Evolutionary conservation across 2,113 vertebrate species (phyloP).

Genomic region (Pionites leucogaster): DNA sequence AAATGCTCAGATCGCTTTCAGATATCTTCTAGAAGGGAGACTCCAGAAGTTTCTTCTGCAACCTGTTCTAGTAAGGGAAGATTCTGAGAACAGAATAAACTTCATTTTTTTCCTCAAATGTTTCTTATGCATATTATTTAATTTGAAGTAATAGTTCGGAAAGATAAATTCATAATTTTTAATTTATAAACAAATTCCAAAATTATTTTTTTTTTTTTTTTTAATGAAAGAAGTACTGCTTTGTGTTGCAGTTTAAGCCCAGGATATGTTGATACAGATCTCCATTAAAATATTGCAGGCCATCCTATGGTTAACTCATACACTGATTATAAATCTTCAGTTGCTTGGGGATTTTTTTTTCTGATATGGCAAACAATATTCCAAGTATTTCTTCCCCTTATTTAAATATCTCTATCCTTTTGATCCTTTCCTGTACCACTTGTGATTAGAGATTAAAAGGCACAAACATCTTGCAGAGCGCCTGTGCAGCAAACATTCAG

Average conservation of each 20-base stretch:
- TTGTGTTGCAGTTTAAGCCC: not conserved
- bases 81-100: not conserved
- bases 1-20: not conserved
- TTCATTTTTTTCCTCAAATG: not conserved
- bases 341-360: not conserved
- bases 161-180: not conserved
- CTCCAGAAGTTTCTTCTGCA: not conserved
- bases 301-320: not conserved
- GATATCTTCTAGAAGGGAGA: not conserved
- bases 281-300: not conserved
- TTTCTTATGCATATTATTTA: not conserved
- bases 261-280: not conserved
- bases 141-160: not conserved
- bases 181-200: not conserved
- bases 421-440: not conserved
- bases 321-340: not conserved
- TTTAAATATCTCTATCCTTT: not conserved
- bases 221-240: not conserved
- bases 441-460: not conserved
- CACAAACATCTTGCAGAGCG: not conserved
- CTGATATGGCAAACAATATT: not conserved
- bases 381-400: not conserved
- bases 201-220: not conserved
- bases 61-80: not conserved
- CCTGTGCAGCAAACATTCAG: not conserved